Conservation (phyloP, 2,888 invertebrate genomes). For the Morpho achilles region DNA sequence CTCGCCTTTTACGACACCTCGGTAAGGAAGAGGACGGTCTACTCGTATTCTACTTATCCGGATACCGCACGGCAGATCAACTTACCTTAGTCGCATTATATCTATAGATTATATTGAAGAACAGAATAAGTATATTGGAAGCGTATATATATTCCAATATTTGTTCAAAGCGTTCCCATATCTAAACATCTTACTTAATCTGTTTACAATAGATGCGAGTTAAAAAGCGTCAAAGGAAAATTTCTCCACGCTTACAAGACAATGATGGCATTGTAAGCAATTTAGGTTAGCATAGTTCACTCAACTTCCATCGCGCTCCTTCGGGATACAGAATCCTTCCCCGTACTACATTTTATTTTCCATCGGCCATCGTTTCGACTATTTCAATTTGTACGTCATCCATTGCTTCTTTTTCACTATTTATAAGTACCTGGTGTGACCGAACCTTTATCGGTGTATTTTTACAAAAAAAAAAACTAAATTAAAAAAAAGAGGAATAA, state of each 20-base stretch:
- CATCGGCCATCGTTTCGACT: slow-evolving; percentile 18
- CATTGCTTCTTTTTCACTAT: slow-evolving; percentile 35
- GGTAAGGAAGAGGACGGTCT: too few species aligned
- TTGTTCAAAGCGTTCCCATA: slow-evolving; percentile 11
- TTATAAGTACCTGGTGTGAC: too few species aligned
- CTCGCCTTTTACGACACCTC: too few species aligned
- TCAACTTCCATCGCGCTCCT: slow-evolving; percentile 66
- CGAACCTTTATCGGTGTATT: too few species aligned
- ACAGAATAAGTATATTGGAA: not conserved
- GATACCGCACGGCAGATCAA: too few species aligned
- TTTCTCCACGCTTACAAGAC: slow-evolving; percentile 51
- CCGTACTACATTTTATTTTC: slow-evolving; percentile 35
- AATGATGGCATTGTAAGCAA: slow-evolving; percentile 64
- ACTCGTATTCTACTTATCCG: too few species aligned
- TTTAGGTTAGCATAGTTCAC: slow-evolving; percentile 72
- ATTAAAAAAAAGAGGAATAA: too few species aligned
- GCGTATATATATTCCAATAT: too few species aligned
- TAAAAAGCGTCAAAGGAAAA: slow-evolving; percentile 48
- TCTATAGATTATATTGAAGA: too few species aligned
- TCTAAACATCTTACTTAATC: slow-evolving; percentile 32
- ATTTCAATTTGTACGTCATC: slow-evolving; percentile 24
- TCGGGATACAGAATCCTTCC: slow-evolving; percentile 61
- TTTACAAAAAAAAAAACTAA: too few species aligned
- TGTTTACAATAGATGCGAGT: slow-evolving; percentile 47
- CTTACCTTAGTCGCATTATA: too few species aligned